phyloP scores from a whole-genome alignment of 2,797 vertebrate species.

The Galagoides demidoff region DNA sequence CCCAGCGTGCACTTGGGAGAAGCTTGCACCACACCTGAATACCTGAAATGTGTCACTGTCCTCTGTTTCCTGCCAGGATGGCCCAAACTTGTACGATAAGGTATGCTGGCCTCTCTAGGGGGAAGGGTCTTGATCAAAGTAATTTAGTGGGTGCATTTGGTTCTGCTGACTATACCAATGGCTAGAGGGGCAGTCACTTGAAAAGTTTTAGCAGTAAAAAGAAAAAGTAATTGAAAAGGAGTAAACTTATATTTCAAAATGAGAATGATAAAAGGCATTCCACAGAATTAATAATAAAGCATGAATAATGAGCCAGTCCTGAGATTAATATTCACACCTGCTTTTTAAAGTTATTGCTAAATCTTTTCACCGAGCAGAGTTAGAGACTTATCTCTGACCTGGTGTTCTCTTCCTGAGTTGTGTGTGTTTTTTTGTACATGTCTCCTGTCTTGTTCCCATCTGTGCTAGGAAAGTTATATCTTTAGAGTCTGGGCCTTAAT shows the following conservation, averaged over 20 bases:
- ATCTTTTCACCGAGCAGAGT: background rate
- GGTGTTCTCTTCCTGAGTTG: background rate
- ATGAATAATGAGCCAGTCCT: background rate
- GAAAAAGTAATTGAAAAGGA: background rate
- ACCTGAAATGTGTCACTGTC: background rate
- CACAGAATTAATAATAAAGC: background rate
- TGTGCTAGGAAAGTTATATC: background rate
- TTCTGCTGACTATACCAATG: background rate
- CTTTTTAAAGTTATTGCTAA: background rate
- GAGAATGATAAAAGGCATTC: background rate
- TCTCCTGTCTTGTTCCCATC: background rate
- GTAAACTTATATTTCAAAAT: conserved; percentile 7
- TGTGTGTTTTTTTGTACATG: background rate
- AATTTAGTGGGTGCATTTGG: background rate
- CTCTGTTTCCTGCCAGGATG: accelerated
- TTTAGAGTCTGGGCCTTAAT: background rate
- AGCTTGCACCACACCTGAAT: background rate
- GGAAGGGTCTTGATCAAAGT: background rate
- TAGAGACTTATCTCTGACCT: background rate
- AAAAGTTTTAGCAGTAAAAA: background rate
- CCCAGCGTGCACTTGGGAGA: background rate
- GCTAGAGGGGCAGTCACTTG: background rate
- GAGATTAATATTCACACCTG: background rate
- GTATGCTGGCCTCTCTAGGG: background rate
- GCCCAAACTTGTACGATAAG: background rate